A percentile compares a stretch with the other conserved stretches of the same genome.
These are phyloP conservation scores for Clarias laeviceps DNA, from an alignment of 2,797 vertebrate genomes.

Conservation along the genomic window DNA sequence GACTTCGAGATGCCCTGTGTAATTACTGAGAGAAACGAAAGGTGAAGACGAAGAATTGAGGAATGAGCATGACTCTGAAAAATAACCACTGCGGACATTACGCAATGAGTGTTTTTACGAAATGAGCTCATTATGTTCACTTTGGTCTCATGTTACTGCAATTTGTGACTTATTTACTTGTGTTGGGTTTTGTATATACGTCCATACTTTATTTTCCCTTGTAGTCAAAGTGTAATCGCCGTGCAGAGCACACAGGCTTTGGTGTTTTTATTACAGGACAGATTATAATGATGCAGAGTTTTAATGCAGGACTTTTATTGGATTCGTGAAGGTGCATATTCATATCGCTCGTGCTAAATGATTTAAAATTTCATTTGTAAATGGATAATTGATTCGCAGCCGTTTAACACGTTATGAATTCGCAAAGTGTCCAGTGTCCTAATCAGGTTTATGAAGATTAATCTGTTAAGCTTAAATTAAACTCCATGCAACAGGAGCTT, in stretches of 20 bases:
- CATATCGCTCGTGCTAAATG: background rate
- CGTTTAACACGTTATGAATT: slow-evolving; percentile 27
- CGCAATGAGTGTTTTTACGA: background rate
- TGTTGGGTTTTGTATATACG: background rate
- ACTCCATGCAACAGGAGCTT: background rate
- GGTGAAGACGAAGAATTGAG: background rate
- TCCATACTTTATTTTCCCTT: background rate
- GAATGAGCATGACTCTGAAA: background rate
- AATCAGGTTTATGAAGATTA: slow-evolving; percentile 29
- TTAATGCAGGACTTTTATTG: background rate
- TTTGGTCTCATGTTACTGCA: background rate
- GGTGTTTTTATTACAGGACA: background rate
- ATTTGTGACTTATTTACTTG: background rate
- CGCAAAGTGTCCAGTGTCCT: slow-evolving; percentile 5
- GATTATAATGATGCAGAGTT: background rate
- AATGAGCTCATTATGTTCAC: background rate
- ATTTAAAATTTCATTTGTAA: background rate
- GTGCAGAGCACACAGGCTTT: background rate
- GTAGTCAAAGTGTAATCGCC: background rate
- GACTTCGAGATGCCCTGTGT: background rate
- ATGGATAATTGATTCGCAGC: background rate
- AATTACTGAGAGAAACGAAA: background rate
- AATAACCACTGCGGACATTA: background rate
- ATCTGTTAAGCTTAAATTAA: slow-evolving; percentile 11
- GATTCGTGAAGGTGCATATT: background rate